Percentiles rank a stretch among this genome's conserved stretches.
Conservation (phyloP, 2,888 invertebrate species). For the Tachina fera region DNA sequence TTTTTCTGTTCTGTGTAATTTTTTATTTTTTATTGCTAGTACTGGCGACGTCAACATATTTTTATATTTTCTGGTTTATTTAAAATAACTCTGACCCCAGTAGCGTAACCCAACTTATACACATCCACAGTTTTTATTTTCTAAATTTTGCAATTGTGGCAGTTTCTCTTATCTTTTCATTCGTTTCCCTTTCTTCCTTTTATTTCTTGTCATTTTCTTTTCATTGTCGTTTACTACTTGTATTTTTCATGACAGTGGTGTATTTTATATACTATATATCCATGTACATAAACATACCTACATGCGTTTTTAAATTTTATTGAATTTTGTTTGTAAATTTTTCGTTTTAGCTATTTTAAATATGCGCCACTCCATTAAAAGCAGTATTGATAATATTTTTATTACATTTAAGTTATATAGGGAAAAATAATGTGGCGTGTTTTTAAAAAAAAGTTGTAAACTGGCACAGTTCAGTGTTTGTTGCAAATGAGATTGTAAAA, state of each 20-base stretch:
- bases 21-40: conserved; percentile 35
- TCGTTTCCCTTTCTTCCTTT: conserved; percentile 24
- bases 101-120: background rate
- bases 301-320: no score
- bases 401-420: background rate
- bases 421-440: background rate
- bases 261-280: conserved; percentile 34
- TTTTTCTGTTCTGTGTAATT: conserved; percentile 30
- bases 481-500: no score
- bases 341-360: no score
- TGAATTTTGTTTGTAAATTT: no score
- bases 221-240: conserved; percentile 53
- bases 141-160: conserved; percentile 45
- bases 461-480: no score
- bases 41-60: conserved; percentile 51
- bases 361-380: background rate
- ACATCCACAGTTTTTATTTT: conserved; percentile 22
- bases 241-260: conserved; percentile 64
- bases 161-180: conserved; percentile 37
- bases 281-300: background rate
- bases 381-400: background rate
- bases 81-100: conserved; percentile 32
- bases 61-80: conserved; percentile 31
- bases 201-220: conserved; percentile 31
- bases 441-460: background rate